A percentile compares a stretch with the other conserved stretches of the same genome.
Conservation (phyloP, 2,113 vertebrate genomes). For the Megaptera novaeangliae region DNA sequence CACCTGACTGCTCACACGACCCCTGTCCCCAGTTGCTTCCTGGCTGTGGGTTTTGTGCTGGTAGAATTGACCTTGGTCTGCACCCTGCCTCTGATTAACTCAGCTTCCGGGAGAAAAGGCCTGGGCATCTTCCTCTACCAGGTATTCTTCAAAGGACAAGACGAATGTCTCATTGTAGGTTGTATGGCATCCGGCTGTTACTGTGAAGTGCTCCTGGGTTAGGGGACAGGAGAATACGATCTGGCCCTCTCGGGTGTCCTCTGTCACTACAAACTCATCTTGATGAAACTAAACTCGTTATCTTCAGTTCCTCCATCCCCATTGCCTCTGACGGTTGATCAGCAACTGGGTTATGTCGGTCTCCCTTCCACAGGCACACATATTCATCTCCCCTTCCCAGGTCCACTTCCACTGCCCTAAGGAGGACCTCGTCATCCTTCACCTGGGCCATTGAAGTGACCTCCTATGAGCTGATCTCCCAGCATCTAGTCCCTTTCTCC, state of each 20-base stretch:
- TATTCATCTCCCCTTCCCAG: accelerated
- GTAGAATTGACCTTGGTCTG: not conserved
- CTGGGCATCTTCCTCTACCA: not conserved
- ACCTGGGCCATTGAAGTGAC: not conserved
- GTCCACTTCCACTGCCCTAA: not conserved
- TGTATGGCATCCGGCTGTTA: accelerated
- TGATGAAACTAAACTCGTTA: not conserved
- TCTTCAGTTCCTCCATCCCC: not conserved
- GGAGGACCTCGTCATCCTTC: not conserved
- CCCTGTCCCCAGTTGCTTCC: not conserved
- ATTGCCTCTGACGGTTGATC: not conserved
- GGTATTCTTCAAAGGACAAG: not conserved
- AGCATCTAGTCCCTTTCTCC: not conserved
- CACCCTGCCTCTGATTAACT: not conserved
- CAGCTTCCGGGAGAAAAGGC: not conserved
- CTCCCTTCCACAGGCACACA: not conserved
- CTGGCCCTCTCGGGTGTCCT: not conserved
- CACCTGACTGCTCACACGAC: not conserved
- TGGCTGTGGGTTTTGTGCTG: not conserved
- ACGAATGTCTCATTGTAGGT: not conserved
- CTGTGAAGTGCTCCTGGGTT: not conserved
- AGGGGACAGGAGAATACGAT: not conserved
- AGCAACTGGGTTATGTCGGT: accelerated
- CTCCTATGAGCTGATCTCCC: not conserved
- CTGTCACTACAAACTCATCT: not conserved